Evolutionary conservation across 2,113 vertebrate species (phyloP).

Genomic region (Pangasianodon gigas): DNA sequence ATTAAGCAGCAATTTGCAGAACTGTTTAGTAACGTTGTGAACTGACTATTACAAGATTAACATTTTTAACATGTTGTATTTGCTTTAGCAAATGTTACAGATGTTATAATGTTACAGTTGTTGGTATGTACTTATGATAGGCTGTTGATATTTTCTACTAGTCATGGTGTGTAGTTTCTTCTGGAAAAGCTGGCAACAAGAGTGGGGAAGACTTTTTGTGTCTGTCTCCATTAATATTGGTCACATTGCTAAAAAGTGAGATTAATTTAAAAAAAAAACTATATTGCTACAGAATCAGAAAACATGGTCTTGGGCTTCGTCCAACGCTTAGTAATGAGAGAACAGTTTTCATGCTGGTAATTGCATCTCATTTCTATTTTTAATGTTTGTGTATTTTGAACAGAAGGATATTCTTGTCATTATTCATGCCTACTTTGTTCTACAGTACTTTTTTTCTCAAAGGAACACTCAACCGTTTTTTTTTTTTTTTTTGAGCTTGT

Average conservation of each 20-base stretch:
- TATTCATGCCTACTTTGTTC: not conserved
- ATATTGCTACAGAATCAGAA: not conserved
- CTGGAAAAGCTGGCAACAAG: not conserved
- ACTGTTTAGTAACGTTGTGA: not conserved
- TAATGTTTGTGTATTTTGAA: not conserved
- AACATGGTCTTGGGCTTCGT: not conserved
- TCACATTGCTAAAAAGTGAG: not conserved
- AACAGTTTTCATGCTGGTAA: not conserved
- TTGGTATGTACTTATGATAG: not conserved
- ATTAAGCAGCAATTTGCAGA: not conserved
- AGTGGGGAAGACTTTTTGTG: not conserved
- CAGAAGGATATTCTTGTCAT: not conserved
- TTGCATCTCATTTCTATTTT: constrained; percentile 13
- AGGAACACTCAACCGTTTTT: not conserved
- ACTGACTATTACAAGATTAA: not conserved
- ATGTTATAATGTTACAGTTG: too few species aligned
- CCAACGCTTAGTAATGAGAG: not conserved
- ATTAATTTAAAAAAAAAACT: not conserved
- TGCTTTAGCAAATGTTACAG: not conserved
- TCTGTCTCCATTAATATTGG: not conserved
- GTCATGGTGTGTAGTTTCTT: not conserved
- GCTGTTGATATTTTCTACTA: not conserved
- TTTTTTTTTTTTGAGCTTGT: not conserved
- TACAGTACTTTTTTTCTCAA: not conserved
- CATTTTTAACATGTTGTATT: not conserved